Conservation (phyloP, 2,113 vertebrate species). For the Trinectes maculatus region DNA sequence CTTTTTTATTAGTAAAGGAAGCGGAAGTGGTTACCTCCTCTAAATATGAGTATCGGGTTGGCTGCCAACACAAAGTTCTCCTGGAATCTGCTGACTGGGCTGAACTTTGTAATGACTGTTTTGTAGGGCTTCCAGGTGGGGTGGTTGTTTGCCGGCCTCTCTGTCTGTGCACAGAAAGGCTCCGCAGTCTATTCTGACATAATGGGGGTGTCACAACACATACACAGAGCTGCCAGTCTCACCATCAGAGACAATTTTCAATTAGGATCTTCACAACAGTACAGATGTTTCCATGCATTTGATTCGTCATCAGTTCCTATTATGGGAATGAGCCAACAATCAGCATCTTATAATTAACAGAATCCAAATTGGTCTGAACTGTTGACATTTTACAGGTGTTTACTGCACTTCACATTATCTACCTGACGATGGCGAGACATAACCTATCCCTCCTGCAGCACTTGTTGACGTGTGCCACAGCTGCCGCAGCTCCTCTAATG, state of each 20-base stretch:
- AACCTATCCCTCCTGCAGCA: constrained; percentile 40
- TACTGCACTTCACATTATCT: no score
- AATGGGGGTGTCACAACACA: constrained; percentile 42
- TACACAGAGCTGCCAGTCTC: constrained; percentile 47
- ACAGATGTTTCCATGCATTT: background rate
- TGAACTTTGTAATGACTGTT: constrained; percentile 71
- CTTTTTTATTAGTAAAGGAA: constrained; percentile 34
- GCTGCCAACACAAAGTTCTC: constrained; percentile 59
- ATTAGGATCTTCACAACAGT: constrained; percentile 20
- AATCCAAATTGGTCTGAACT: constrained; percentile 42
- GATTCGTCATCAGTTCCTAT: constrained; percentile 20
- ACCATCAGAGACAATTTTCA: constrained; percentile 36
- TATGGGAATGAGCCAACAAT: constrained; percentile 38
- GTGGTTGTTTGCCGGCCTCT: constrained; percentile 31
- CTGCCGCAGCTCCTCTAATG: constrained; percentile 56
- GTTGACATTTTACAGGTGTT: constrained; percentile 52
- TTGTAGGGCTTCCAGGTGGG: constrained; percentile 52
- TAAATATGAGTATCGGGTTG: constrained; percentile 27
- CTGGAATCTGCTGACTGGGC: constrained; percentile 65
- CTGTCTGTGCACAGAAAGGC: constrained; percentile 47
- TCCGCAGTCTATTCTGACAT: constrained; percentile 14
- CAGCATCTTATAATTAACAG: constrained; percentile 43
- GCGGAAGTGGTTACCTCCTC: constrained; percentile 37
- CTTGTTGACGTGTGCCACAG: constrained; percentile 54
- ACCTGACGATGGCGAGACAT: constrained; percentile 49